Evolutionary conservation across 2,888 invertebrate species (phyloP), one percentile per base, ranked within the genome.

Genomic region (Molorchus minor): DNA sequence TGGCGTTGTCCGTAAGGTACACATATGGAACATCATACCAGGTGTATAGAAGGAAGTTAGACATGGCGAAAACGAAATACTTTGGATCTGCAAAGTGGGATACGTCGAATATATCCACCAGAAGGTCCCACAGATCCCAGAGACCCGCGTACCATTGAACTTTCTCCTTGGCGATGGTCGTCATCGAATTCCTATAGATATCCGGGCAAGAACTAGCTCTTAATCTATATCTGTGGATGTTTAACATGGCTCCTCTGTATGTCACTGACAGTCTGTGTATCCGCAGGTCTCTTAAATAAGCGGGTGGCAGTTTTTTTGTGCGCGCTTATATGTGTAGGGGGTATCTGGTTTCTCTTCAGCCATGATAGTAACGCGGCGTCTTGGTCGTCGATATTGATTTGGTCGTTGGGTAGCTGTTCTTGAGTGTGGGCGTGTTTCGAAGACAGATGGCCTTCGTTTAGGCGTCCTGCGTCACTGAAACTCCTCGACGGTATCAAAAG

Each of bases 11-110:
- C 1, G 92, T 88, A 67, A 95, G 85, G 82, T 94, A 96, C 69
- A 96, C 91, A 79, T 96, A 96, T 1, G 95, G 94, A 55, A 96
- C 93, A 79, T 96, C 96, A 80, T 92, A 92, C 92, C 95, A 95
- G 73, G 92, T 90, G 83, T 96, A 96, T 64, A 96, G 84, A 16
- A 95, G 84, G 79, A 95, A 93, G 82, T 95, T 96, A 58, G 94
- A 94, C 15, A 95, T 77, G 17, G 92, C 89, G 82, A 96, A 95
- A 51, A 92, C 81, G 20, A 91, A 81, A 81, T 91, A 93, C 65
- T 84, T 86, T 16, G 84, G 84, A 79, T 92, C 91, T 47, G 84
- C 81, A 79, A 94, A 91, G 81, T 92, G 90, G 0, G 91, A 90
- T 77, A 93, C 87, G 79, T 94, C 93, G 43, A 93, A 83, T 81